Evolutionary conservation across 1,140 invertebrate species (phyloP).

Genomic region (Drosophila grimshawi): DNA sequence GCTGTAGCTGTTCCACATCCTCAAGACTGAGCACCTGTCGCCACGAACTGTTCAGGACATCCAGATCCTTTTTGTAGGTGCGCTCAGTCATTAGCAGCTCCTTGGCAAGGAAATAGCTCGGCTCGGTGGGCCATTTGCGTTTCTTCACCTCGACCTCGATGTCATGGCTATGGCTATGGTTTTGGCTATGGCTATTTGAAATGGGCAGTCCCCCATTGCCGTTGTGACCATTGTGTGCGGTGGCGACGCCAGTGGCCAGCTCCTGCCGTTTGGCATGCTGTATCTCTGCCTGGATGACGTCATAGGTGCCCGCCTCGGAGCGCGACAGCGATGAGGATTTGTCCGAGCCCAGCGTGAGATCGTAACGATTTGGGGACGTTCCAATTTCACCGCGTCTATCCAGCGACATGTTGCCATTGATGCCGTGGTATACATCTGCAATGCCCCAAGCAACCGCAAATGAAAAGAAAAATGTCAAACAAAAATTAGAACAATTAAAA

Average conservation of each 20-base stretch:
- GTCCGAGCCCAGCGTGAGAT: constrained; percentile 81
- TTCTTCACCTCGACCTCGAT: constrained; percentile 76
- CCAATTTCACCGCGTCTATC: constrained; percentile 80
- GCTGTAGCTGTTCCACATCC: constrained; percentile 82
- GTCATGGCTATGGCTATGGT: constrained; percentile 35
- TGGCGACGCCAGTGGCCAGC: constrained; percentile 70
- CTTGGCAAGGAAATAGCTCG: constrained; percentile 96
- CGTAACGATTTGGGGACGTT: constrained; percentile 72
- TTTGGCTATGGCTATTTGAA: constrained; percentile 20
- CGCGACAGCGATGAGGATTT: constrained; percentile 83
- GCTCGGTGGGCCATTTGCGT: constrained; percentile 89
- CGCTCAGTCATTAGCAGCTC: constrained; percentile 98
- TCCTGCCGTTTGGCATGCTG: constrained; percentile 80
- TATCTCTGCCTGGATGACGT: constrained; percentile 81
- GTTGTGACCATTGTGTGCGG: constrained; percentile 66
- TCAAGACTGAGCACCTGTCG: constrained; percentile 86
- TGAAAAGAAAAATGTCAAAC: constrained; percentile 4
- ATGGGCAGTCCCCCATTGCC: constrained; percentile 44
- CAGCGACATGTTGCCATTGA: constrained; percentile 84
- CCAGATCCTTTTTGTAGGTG: constrained; percentile 97
- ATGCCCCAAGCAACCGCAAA: constrained; percentile 7
- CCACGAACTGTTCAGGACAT: constrained; percentile 93
- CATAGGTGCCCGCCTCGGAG: constrained; percentile 83
- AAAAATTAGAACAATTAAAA: constrained; percentile 25
- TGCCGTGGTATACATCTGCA: constrained; percentile 79